A percentile compares a stretch with the other conserved stretches of the same genome.
Evolutionary conservation across 2,797 vertebrate genomes (phyloP).

Genomic region (Micropoecilia bifurca): DNA sequence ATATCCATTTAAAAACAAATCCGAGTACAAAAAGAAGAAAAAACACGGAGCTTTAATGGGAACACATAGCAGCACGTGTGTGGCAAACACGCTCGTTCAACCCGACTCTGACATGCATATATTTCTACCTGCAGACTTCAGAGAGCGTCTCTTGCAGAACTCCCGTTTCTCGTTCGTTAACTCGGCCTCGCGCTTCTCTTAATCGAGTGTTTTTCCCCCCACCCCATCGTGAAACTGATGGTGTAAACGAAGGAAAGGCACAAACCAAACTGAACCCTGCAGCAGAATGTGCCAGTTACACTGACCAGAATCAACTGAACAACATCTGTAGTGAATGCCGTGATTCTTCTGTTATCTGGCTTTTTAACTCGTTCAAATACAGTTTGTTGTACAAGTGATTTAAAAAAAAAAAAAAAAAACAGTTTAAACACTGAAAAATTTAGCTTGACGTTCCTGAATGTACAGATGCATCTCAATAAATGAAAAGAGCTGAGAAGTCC

Average conservation of each 20-base stretch:
- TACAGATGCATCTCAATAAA: constrained; percentile 13
- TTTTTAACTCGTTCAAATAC: constrained; percentile 11
- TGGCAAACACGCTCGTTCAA: constrained; percentile 42
- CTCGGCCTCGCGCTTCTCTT: constrained; percentile 13
- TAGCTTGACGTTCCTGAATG: constrained; percentile 20
- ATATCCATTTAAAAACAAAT: constrained; percentile 17
- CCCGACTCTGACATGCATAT: constrained; percentile 45
- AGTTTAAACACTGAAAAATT: constrained; percentile 25
- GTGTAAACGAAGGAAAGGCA: constrained; percentile 7
- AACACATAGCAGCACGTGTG: constrained; percentile 58
- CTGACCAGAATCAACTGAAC: constrained; percentile 26
- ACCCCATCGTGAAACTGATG: not conserved
- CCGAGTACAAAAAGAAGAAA: not conserved
- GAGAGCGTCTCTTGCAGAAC: constrained; percentile 21
- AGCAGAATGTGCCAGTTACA: constrained; percentile 26
- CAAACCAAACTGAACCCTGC: constrained; percentile 14
- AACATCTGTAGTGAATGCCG: constrained; percentile 22
- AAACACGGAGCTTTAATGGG: constrained; percentile 25
- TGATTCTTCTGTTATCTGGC: constrained; percentile 3
- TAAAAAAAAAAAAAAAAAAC: constrained; percentile 4
- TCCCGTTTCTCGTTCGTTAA: not conserved
- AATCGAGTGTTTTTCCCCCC: not conserved
- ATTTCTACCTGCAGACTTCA: constrained; percentile 40
- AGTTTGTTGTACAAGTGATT: constrained; percentile 2
- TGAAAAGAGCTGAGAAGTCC: not conserved